Evolutionary conservation across 2,888 invertebrate species (phyloP), one percentile per base, ranked within the genome.

Genomic region (Amorpha juglandis): DNA sequence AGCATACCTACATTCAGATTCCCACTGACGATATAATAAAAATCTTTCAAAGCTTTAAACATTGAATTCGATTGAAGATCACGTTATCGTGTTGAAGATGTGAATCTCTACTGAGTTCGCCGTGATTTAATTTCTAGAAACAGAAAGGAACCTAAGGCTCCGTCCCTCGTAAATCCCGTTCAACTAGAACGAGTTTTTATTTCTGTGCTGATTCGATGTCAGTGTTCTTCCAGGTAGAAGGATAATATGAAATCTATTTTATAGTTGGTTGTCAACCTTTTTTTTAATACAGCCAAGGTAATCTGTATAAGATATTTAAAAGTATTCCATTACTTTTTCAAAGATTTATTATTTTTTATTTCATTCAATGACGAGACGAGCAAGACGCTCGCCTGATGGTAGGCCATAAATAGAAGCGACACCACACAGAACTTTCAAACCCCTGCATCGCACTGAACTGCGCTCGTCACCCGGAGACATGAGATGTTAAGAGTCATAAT

Each of bases 101-200:
- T 58, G 58, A 58, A 42, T 58, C 42, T 58, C 42, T 42, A 19
- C 58, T 58, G 58, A 58, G 42, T 58, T 42, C 19, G 38, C 19
- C 58, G 19, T 42, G 58, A 58, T 58, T 58, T 58, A 58, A 58
- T 58, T 58, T 58, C 58, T 58, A 58, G 58, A 58, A 38, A 42
- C 19, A 58, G 38, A 58, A 19, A 16, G 55, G 16, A 38, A 55
- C 55, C 58, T 58, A 58, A 16, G 42, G 58, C 58, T 42, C n/a
- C 58, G 58, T 53, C 53, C 33, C 53, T 35, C 53, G 33, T 35
- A 52, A 52, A 52, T 27, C 27, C 52, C 7, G 14, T 48, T n/a
- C 21, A 27, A 55, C 55, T 9, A 9, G 11, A 55, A 55, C 55
- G 55, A 55, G 21, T 38, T 55, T 55, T 19, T 35, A 55, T 55